These are phyloP conservation scores for Rhincodon typus DNA, from an alignment of 2,797 vertebrate genomes.

Conservation along the genomic window DNA sequence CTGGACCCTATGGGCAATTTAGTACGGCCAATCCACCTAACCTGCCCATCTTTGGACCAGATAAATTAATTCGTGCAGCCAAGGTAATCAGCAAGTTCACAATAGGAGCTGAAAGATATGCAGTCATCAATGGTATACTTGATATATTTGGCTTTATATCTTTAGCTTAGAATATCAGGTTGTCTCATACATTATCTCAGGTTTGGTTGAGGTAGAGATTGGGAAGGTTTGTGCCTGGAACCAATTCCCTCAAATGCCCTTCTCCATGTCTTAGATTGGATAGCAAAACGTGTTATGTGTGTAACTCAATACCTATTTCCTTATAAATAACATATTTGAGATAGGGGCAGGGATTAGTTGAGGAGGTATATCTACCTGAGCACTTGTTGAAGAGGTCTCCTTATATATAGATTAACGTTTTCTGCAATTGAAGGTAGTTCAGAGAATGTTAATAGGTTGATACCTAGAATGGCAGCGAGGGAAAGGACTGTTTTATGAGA, in stretches of 20 bases:
- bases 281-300: neutral
- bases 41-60: neutral
- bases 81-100: neutral
- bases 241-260: neutral
- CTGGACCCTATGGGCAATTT: too few species aligned
- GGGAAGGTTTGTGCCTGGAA: neutral
- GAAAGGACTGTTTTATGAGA: too few species aligned
- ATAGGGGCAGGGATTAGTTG: neutral
- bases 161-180: neutral
- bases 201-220: neutral
- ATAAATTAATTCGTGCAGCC: neutral
- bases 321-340: too few species aligned
- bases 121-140: neutral
- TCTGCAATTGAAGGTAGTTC: too few species aligned
- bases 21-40: too few species aligned
- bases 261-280: neutral
- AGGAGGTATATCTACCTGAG: neutral
- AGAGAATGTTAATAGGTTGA: too few species aligned
- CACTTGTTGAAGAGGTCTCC: neutral
- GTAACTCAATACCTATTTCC: neutral
- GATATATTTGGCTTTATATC: neutral
- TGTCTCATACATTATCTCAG: neutral
- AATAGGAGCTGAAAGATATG: neutral
- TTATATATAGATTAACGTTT: neutral
- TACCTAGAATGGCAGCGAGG: too few species aligned